Evolutionary conservation across 1,140 invertebrate species (phyloP).

Genomic region (Psilanteris sp.): DNA sequence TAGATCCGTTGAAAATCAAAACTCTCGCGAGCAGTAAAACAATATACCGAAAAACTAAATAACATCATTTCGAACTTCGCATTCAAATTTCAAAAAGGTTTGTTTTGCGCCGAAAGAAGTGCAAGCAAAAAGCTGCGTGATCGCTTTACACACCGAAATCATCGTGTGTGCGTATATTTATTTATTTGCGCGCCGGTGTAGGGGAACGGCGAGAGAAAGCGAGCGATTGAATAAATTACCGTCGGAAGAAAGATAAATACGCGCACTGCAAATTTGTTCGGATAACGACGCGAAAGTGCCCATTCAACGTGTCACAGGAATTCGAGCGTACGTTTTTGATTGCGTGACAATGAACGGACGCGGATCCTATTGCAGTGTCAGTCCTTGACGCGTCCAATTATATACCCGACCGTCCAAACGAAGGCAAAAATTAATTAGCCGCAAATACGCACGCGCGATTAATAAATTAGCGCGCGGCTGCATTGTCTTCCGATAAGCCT

Average conservation of each 20-base stretch:
- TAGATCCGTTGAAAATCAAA: too few species aligned
- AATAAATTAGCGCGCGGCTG: too few species aligned
- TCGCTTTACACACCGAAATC: constrained; percentile 35
- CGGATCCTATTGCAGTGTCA: constrained; percentile 41
- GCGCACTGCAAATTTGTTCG: constrained; percentile 64
- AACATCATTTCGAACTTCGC: too few species aligned
- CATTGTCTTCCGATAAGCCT: too few species aligned
- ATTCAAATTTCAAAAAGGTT: too few species aligned
- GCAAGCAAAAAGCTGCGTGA: constrained; percentile 11
- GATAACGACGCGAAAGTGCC: constrained; percentile 62
- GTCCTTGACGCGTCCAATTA: constrained; percentile 41
- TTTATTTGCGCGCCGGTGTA: constrained; percentile 35
- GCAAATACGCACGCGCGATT: too few species aligned
- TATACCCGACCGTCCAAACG: constrained; percentile 7
- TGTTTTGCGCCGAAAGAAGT: too few species aligned
- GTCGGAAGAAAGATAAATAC: constrained; percentile 52
- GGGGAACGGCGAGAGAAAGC: constrained; percentile 39
- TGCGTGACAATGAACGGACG: constrained; percentile 51
- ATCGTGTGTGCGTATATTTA: constrained; percentile 28
- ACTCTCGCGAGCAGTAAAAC: too few species aligned
- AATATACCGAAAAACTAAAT: too few species aligned
- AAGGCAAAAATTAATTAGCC: constrained; percentile 29
- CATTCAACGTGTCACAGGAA: constrained; percentile 47
- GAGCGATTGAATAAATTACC: constrained; percentile 49
- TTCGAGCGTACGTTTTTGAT: constrained; percentile 58